Base-by-base conservation (phyloP, 2,113 vertebrate species). In the Chaetura pelagica region DNA sequence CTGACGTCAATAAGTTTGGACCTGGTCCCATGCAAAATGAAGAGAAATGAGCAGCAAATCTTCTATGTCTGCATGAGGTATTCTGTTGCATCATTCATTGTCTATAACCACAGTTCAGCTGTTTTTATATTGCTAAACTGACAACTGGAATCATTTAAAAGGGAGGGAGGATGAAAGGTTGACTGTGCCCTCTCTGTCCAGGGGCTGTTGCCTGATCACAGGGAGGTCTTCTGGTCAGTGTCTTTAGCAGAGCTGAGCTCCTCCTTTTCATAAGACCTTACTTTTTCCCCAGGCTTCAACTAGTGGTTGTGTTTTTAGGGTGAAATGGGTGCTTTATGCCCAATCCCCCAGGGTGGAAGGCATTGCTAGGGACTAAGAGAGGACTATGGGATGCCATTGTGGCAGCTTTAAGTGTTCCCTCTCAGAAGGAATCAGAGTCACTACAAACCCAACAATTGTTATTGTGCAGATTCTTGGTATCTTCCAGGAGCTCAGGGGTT, bases 41-140 rank as follows among this genome's bases (percentile, higher is more conserved):
- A 93, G 87, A 89, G 85, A 83, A 93, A 83, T n/a, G 71, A 95
- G 91, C 95, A 95, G 89, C 73, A 90, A 40, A 78, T 77, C 78
- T 73, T 87, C 78, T 30, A 1, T 58, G 90, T 84, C 76, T 93
- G 90, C 76, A 6, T 89, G 82, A 93, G 57, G 72, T 94, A 75
- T 68, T 74, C 83, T 73, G 66, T 93, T 90, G 92, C 90, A 74
- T 48, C 89, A 73, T 59, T 72, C 94, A 79, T 83, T 29, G 42
- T 73, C 80, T 83, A 64, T 34, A 80, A 84, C 75, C 91, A 55
- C 89, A 73, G 40, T 90, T 83, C 93, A 85, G 89, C 93, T 81
- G 42, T 4, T 80, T 38, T 66, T 16, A 10, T 21, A 44, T 34
- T 59, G 75, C 84, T 90, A 6, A 79, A 9, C 49, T 54, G 55